phyloP scores from a whole-genome alignment of 2,797 vertebrate genomes.

The Intellagama lesueurii region DNA sequence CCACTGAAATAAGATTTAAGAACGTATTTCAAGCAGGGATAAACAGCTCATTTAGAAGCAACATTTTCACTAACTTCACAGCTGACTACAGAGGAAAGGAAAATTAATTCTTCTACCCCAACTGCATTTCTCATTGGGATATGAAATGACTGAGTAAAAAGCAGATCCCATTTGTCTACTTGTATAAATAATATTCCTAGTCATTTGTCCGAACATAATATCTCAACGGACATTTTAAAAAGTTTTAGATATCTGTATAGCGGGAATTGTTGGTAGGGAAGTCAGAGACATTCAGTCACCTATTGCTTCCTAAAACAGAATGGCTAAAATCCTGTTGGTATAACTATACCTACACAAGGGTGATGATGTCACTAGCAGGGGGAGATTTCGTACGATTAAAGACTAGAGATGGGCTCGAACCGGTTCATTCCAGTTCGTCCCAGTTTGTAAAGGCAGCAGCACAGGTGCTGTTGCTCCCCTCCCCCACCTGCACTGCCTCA shows the following conservation, averaged over 20 bases:
- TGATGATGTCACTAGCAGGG: too few species aligned
- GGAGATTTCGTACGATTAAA: not conserved
- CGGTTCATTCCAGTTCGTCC: too few species aligned
- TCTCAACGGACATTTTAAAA: not conserved
- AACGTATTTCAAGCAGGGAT: not conserved
- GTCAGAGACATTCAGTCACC: not conserved
- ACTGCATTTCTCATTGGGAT: not conserved
- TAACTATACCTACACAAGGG: too few species aligned
- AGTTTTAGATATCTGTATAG: not conserved
- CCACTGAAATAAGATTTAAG: not conserved
- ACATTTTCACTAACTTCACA: not conserved
- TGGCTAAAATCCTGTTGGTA: not conserved
- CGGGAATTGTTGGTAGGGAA: not conserved
- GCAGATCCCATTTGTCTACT: slow-evolving; percentile 1
- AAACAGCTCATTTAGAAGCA: not conserved
- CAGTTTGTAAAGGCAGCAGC: too few species aligned
- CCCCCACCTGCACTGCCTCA: too few species aligned
- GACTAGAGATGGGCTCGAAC: not conserved
- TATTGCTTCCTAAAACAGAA: not conserved
- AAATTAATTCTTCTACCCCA: not conserved
- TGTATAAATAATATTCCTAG: not conserved
- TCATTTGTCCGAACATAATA: not conserved
- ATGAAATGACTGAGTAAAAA: slow-evolving; percentile 4
- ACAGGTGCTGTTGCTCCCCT: too few species aligned
- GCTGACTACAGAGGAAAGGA: not conserved